These are phyloP conservation scores for Sarcophilus harrisii DNA, from an alignment of 2,797 vertebrate genomes.

Conservation along the genomic window DNA sequence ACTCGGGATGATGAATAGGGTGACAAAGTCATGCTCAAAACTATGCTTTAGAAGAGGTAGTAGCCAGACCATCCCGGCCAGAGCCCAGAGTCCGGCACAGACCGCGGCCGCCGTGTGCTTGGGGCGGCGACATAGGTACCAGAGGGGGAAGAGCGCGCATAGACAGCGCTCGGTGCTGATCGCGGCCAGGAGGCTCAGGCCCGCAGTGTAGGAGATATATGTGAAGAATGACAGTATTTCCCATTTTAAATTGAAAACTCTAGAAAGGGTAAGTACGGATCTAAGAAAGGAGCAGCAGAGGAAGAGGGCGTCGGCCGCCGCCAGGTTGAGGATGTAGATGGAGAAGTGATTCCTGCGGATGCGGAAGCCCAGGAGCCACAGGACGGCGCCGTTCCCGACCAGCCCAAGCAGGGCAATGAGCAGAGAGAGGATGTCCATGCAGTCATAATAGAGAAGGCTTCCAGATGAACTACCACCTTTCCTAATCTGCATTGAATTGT, in stretches of 20 bases:
- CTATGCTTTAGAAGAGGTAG: no score
- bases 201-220: not conserved
- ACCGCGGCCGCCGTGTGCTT: not conserved
- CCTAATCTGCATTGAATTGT: no score
- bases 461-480: rapidly evolving
- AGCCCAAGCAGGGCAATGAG: not conserved
- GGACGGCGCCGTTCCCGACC: not conserved
- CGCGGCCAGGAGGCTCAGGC: not conserved
- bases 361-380: slow-evolving; percentile 30
- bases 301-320: rapidly evolving
- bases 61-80: no score
- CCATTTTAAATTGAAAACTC: not conserved
- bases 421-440: no score
- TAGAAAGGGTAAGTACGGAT: no score
- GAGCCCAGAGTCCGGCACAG: not conserved
- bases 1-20: no score
- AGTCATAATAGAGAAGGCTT: rapidly evolving
- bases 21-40: no score
- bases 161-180: not conserved
- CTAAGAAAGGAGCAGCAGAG: no score
- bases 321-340: no score
- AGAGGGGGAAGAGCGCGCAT: not conserved
- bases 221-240: rapidly evolving
- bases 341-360: not conserved
- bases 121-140: not conserved